phyloP scores from a whole-genome alignment of 2,797 vertebrate genomes.

The Pipistrellus pipistrellus region DNA sequence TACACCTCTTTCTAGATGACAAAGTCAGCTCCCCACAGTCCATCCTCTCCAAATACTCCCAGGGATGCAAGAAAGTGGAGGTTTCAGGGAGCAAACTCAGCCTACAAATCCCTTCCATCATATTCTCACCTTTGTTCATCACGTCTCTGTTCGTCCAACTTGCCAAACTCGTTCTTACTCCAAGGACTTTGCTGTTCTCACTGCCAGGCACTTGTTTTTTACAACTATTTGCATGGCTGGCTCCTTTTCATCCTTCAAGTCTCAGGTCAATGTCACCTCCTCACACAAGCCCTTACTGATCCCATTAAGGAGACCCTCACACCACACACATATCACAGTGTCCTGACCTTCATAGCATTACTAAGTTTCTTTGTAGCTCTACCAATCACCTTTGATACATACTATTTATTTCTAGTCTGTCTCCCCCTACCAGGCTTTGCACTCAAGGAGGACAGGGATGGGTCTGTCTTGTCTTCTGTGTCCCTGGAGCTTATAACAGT shows the following conservation, averaged over 20 bases:
- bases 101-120: not conserved
- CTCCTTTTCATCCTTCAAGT: not conserved
- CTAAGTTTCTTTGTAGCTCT: not conserved
- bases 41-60: not conserved
- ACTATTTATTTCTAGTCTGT: not conserved
- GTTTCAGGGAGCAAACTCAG: not conserved
- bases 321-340: not conserved
- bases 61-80: not conserved
- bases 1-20: not conserved
- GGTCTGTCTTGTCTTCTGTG: not conserved
- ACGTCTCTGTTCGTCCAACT: not conserved
- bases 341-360: not conserved
- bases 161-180: not conserved
- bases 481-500: not conserved
- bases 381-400: not conserved
- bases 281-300: not conserved
- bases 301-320: not conserved
- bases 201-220: not conserved
- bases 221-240: constrained; percentile 8
- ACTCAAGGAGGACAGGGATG: not conserved
- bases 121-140: not conserved
- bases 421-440: not conserved
- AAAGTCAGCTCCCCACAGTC: not conserved
- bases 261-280: not conserved
- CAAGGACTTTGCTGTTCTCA: not conserved